These are phyloP conservation scores for Dermolepida albohirtum DNA, from an alignment of 2,888 invertebrate species.

Conservation along the genomic window DNA sequence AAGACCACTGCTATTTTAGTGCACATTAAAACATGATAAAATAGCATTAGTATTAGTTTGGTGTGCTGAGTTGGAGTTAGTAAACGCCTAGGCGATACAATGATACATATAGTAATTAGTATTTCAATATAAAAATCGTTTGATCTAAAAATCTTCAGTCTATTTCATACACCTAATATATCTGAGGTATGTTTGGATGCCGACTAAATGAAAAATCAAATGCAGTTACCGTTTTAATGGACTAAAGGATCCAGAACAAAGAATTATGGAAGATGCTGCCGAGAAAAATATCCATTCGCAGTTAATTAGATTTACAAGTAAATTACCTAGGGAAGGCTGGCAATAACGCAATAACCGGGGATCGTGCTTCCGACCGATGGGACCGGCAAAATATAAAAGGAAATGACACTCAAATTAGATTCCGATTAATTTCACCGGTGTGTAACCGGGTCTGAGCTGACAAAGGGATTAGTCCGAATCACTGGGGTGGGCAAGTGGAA, in stretches of 20 bases:
- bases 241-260: constrained; percentile 11
- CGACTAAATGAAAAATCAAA: background rate
- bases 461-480: constrained; percentile 41
- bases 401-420: constrained; percentile 41
- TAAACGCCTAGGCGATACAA: too few species aligned
- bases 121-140: too few species aligned
- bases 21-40: too few species aligned
- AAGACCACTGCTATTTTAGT: too few species aligned
- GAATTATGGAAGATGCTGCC: background rate
- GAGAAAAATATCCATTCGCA: constrained; percentile 31
- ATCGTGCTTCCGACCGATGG: constrained; percentile 33
- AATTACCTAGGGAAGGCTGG: constrained; percentile 29
- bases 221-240: background rate
- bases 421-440: constrained; percentile 40
- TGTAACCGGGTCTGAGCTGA: constrained; percentile 37
- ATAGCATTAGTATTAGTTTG: too few species aligned
- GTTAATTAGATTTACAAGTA: constrained; percentile 36
- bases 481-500: constrained; percentile 31
- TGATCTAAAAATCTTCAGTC: too few species aligned
- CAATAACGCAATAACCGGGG: constrained; percentile 31
- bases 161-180: too few species aligned
- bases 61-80: too few species aligned
- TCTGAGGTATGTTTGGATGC: background rate
- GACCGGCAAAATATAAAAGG: constrained; percentile 31
- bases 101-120: too few species aligned